Evolutionary conservation across 2,113 vertebrate genomes (phyloP).

Genomic region (Mystacornis crossleyi): DNA sequence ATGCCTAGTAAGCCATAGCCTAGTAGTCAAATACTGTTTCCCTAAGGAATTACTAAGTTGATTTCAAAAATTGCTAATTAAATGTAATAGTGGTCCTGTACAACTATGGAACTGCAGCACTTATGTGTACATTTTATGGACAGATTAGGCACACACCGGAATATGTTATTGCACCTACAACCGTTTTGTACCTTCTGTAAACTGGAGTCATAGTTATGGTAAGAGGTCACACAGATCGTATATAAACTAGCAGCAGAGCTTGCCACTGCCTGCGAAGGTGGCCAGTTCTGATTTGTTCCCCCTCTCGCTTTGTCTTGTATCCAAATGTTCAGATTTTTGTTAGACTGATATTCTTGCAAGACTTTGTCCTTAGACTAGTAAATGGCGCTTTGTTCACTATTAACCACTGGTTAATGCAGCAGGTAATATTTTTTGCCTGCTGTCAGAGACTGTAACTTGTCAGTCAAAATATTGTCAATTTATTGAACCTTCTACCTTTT

Average conservation of each 20-base stretch:
- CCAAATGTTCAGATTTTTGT: background rate
- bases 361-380: background rate
- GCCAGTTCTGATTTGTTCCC: background rate
- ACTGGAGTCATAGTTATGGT: background rate
- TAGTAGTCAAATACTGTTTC: background rate
- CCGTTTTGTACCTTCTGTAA: background rate
- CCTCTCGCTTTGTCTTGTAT: background rate
- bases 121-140: background rate
- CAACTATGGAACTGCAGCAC: background rate
- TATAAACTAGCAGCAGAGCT: background rate
- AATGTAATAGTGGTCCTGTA: background rate
- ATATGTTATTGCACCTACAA: background rate
- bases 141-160: fast-evolving
- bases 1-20: background rate
- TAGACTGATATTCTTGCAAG: background rate
- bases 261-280: background rate
- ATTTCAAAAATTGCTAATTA: background rate
- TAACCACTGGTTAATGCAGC: background rate
- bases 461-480: background rate
- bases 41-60: background rate
- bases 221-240: fast-evolving
- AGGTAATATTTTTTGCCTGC: background rate
- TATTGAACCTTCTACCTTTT: background rate
- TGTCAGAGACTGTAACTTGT: background rate
- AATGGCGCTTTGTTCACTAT: background rate